phyloP scores from a whole-genome alignment of 92 coral and sea anemone species.

The Meandrina meandrites region DNA sequence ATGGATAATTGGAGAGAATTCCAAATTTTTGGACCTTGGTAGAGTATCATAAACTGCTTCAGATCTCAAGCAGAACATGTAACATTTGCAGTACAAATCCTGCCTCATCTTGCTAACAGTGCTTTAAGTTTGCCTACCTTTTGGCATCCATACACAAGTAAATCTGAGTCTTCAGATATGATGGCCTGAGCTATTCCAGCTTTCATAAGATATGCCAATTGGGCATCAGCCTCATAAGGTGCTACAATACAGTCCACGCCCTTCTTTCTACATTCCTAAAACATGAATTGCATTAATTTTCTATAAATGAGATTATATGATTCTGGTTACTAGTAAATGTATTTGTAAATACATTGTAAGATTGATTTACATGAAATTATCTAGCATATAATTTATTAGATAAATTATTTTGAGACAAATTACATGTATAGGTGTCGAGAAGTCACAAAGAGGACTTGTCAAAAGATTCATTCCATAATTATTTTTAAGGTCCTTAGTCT shows the following conservation, averaged over 20 bases:
- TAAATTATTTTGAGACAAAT: too few relatives aligned
- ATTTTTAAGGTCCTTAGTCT: background rate
- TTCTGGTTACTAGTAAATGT: background rate
- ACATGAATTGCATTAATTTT: background rate
- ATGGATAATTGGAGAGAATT: too few relatives aligned
- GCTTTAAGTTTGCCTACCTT: conserved; percentile 84
- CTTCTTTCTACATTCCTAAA: conserved; percentile 85
- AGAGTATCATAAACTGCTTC: too few relatives aligned
- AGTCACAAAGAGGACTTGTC: too few relatives aligned
- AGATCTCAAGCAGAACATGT: too few relatives aligned
- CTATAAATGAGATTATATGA: background rate
- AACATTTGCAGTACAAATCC: too few relatives aligned
- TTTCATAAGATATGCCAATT: conserved; percentile 89
- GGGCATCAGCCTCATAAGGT: conserved; percentile 99
- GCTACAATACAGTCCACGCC: conserved; percentile 98
- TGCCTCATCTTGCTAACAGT: too few relatives aligned
- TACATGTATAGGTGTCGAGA: background rate
- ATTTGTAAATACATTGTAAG: too few relatives aligned
- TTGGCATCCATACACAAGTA: conserved; percentile 96
- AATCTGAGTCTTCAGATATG: conserved; percentile 95
- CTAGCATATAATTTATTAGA: background rate
- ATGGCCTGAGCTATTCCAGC: conserved; percentile 71
- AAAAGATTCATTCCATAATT: too few relatives aligned
- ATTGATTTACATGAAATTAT: background rate
- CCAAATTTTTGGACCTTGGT: too few relatives aligned